Percentiles rank a stretch among this genome's conserved stretches.
phyloP scores from a whole-genome alignment of 2,888 invertebrate genomes.

The Lycaena phlaeas region DNA sequence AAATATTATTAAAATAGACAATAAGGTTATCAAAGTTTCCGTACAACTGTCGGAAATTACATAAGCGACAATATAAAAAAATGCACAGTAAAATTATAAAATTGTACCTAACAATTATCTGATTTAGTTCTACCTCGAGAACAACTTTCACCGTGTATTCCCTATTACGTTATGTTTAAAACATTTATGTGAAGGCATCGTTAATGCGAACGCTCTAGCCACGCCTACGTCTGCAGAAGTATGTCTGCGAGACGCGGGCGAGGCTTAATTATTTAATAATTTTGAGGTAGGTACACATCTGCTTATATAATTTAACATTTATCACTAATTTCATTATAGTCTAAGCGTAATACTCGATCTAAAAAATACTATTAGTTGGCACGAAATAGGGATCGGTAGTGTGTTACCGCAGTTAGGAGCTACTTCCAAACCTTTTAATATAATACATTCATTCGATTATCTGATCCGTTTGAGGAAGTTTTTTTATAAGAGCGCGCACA shows the following conservation, averaged over 20 bases:
- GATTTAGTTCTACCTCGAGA: conserved; percentile 3
- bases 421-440: too few species aligned
- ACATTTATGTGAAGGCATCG: conserved; percentile 13
- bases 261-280: conserved; percentile 15
- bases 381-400: conserved; percentile 8
- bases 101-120: not conserved
- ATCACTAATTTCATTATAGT: conserved; percentile 1
- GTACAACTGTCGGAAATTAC: too few species aligned
- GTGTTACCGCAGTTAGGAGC: not conserved
- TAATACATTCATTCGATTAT: too few species aligned
- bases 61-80: too few species aligned
- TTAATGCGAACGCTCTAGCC: conserved; percentile 4
- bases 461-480: too few species aligned
- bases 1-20: too few species aligned
- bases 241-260: conserved; percentile 5
- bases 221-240: not conserved
- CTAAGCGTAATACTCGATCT: conserved; percentile 9
- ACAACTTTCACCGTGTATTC: conserved; percentile 11
- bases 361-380: conserved; percentile 4
- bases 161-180: conserved; percentile 9
- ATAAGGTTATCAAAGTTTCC: too few species aligned
- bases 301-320: conserved; percentile 8
- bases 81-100: conserved; percentile 8
- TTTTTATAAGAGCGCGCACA: too few species aligned
- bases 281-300: conserved; percentile 23